Base-by-base conservation (phyloP, 2,888 invertebrate genomes). In the Drosophila phalerata region DNA sequence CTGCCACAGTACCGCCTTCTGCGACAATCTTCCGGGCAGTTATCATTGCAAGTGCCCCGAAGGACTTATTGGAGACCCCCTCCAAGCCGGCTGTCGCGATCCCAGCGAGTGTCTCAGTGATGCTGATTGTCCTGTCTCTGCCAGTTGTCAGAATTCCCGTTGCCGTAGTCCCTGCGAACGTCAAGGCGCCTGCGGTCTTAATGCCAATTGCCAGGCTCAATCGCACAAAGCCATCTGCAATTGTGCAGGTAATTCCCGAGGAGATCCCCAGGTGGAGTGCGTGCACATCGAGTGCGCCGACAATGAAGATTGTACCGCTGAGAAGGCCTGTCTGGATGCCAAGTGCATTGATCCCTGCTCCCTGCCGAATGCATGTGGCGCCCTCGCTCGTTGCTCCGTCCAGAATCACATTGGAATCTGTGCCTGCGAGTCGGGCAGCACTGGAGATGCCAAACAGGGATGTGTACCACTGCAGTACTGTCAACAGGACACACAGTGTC, bases 391-490 rank as follows among this genome's bases (percentile, higher is more conserved):
- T 64, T 98, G 98, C 89, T 92, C 94, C 2, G 94, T 97, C 0
- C 94, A 94, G 75, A 96, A 96, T 91, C 97, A 98, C 87, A 94
- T 96, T 51, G 96, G 96, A 0, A 93, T 96, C 38, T 98, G 98
- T 90, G 94, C 95, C n/a, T 98, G 98, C 91, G 94, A 95, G 81
- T 94, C 96, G 25, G 97, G 97, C 47, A 96, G 95, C 74, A 97
- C 97, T 0, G 97, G 97, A 28, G 97, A 97, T 92, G 96, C 98
- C 11, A 95, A 96, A 69, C 94, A 97, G 70, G 97, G 97, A 13
- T 98, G 98, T 90, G 95, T 96, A 28, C 94, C 95, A 1, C 94
- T 98, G 55, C 96, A 97, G 83, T 97, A 97, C 86, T 98, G 98
- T 88, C 95, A 95, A 51, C 94, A 94, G 61, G 97, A 97, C 77